Percentiles rank a stretch among this genome's conserved stretches.
These are phyloP conservation scores for Oasisia sp. DNA, from an alignment of 2,888 invertebrate species.

Conservation along the genomic window DNA sequence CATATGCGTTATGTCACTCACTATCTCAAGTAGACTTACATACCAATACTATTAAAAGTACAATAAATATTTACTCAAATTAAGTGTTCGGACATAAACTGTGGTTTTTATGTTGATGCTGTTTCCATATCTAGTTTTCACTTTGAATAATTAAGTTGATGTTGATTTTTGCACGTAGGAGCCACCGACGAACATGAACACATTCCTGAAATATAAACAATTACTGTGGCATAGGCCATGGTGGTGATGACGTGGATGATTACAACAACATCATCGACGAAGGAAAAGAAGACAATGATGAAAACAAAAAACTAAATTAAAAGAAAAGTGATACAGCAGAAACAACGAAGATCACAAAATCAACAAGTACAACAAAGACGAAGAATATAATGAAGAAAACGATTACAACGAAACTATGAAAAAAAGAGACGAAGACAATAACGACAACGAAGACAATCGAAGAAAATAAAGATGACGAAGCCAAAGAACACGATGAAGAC, in stretches of 20 bases:
- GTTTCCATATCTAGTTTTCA: background rate
- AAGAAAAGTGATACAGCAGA: background rate
- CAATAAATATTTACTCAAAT: background rate
- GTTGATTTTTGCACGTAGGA: background rate
- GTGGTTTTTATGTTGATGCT: background rate
- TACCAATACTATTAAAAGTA: background rate
- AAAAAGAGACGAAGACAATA: background rate
- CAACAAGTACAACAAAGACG: background rate
- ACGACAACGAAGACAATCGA: background rate
- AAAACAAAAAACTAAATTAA: background rate
- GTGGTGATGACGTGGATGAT: constrained; percentile 22
- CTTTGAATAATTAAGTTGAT: background rate
- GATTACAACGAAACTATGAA: no score
- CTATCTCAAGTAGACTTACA: background rate
- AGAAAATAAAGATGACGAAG: background rate
- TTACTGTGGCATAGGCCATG: background rate
- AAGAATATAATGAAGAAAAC: background rate
- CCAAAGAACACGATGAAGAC: background rate
- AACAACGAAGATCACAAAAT: background rate
- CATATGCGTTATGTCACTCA: background rate
- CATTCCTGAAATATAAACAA: background rate
- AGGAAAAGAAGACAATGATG: constrained; percentile 24
- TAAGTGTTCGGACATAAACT: background rate
- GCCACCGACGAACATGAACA: background rate
- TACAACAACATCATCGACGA: constrained; percentile 24